A percentile compares a stretch with the other conserved stretches of the same genome.
These are phyloP conservation scores for Daktulosphaira vitifoliae DNA, from an alignment of 1,140 invertebrate species.

Conservation along the genomic window DNA sequence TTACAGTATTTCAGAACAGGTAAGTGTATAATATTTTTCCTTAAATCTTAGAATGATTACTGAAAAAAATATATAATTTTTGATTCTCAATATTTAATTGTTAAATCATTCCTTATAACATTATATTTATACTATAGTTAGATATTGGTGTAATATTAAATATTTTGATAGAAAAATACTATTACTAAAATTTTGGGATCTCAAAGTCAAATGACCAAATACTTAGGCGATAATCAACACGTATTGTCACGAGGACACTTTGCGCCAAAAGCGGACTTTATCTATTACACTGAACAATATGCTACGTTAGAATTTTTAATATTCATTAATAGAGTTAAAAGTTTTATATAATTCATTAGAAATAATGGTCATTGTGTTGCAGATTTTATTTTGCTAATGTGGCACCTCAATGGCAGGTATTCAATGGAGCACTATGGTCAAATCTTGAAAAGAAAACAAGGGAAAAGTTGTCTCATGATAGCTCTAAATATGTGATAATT, in stretches of 20 bases:
- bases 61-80: too few relatives aligned
- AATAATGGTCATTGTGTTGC: too few relatives aligned
- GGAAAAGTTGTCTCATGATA: conserved; percentile 16
- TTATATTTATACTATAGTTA: too few relatives aligned
- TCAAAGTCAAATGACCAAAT: conserved; percentile 28
- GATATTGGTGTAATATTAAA: too few relatives aligned
- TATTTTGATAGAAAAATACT: conserved; percentile 32
- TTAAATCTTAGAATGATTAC: too few relatives aligned
- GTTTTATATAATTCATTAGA: too few relatives aligned
- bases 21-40: not conserved
- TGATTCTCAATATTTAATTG: too few relatives aligned
- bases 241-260: conserved; percentile 45
- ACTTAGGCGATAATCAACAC: conserved; percentile 34
- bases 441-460: conserved; percentile 32
- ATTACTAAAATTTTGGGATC: conserved; percentile 37
- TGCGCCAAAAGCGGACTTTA: conserved; percentile 45
- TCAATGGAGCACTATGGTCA: conserved; percentile 51
- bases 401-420: conserved; percentile 50
- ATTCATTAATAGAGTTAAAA: too few relatives aligned
- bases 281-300: conserved; percentile 43
- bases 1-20: conserved; percentile 10
- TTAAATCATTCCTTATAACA: too few relatives aligned
- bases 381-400: conserved; percentile 51
- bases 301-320: conserved; percentile 40
- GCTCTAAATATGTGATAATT: conserved; percentile 46